Base-by-base conservation (phyloP, 2,113 vertebrate species). In the Pelvicachromis taeniatus region DNA sequence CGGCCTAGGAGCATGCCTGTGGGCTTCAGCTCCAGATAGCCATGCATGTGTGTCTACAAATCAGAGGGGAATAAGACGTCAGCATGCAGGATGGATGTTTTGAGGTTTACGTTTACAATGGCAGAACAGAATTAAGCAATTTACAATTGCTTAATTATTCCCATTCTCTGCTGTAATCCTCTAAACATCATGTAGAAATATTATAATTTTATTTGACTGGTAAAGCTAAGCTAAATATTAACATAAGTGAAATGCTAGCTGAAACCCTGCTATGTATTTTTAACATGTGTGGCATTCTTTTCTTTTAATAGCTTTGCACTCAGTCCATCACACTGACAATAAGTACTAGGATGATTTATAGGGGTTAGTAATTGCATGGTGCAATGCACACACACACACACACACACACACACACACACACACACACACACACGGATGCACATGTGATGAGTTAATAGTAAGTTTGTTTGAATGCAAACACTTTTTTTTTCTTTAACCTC, bases 11-110 rank as follows among this genome's bases (percentile, higher is more conserved):
- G 87, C 88, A 83, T 85, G 93, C 90, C 91, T 87, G 87, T 79
- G 85, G 92, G 92, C 90, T 90, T 82, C 79, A 33, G 82, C 85
- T 82, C 75, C 65, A 89, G 90, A 89, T 77, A 91, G 81, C 75
- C 58, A 6, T 17, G 81, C 78, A 4, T 6, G 31, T 83, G 85
- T 87, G 84, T 88, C 50, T 83, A 65, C 80, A 88, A 83, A 85
- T 88, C 65, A 80, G 80, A 79, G 75, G 61, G 65, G 81, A 85
- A 77, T 40, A 81, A 90, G 86, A 90, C 12, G 52, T 87, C 90
- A 78, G 80, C 78, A 23, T 86, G 85, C 82, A 52, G 73, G 78
- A 86, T 52, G 81, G 83, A 78, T 38, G 79, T 75, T 85, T 65
- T 35, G 56, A 89, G 78, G 55, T 82, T 84, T 80, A 53, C 87